Evolutionary conservation across 2,888 invertebrate genomes (phyloP).

Genomic region (Brachycybe producta): DNA sequence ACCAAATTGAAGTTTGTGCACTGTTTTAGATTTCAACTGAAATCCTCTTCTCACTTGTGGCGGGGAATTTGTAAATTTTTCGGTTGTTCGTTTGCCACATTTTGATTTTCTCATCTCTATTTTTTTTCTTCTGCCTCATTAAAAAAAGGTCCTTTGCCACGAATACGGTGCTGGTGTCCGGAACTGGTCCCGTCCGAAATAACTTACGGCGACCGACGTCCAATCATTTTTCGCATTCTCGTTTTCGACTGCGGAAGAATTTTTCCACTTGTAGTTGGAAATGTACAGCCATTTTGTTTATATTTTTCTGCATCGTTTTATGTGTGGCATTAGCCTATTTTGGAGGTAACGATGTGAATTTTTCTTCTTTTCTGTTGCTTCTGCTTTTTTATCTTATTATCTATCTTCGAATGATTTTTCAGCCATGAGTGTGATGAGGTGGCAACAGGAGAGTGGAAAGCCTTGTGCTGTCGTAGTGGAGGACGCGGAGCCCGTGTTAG

Average conservation of each 20-base stretch:
- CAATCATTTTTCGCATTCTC: constrained; percentile 79
- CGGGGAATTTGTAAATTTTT: no score
- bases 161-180: constrained; percentile 40
- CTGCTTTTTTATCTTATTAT: not conserved
- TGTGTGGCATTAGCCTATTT: constrained; percentile 90
- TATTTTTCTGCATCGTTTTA: constrained; percentile 75
- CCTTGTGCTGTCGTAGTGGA: constrained; percentile 27
- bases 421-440: constrained; percentile 24
- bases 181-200: constrained; percentile 27
- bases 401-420: constrained; percentile 4
- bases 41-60: no score
- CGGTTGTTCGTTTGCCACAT: no score
- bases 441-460: constrained; percentile 24
- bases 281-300: constrained; percentile 84
- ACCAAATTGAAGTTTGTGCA: no score
- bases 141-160: no score
- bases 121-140: no score
- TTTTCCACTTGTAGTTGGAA: constrained; percentile 95
- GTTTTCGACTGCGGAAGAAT: constrained; percentile 87
- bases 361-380: not conserved
- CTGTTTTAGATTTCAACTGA: no score
- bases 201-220: constrained; percentile 37
- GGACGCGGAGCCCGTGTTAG: constrained; percentile 21
- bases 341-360: constrained; percentile 53
- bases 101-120: no score